Base-by-base conservation (phyloP, 2,888 invertebrate genomes). In the Himalopsyche anomala region DNA sequence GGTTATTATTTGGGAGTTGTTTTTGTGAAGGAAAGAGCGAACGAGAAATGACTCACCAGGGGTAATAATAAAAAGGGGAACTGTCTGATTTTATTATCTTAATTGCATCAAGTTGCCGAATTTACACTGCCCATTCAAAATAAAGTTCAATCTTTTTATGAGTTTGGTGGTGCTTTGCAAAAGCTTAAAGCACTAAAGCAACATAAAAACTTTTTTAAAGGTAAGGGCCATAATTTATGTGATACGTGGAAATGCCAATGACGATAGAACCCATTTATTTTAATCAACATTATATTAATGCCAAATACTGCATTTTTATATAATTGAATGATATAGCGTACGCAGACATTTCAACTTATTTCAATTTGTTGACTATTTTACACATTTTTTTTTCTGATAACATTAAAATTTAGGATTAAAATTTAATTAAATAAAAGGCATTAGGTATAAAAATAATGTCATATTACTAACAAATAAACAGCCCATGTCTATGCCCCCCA, bases 81-180 rank as follows among this genome's bases (percentile, higher is more conserved):
- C 80, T 82, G 84, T 55, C 54, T 87, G 84, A 86, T 86, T 87
- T 86, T 74, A 85, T 87, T 86, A 87, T 87, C 86, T 86, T 86
- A 82, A 87, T 87, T 87, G 86, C 83, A 86, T 87, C 87, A 86
- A 62, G 84, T 84, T 83, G 38, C 74, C 82, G 56, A 82, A 82
- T 56, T 82, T 82, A 82, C 55, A 82, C 82, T 40, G 55, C 82
- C 82, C 82, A 62, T 51, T 82, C 28, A 40, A 84, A 84, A 74
- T 74, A 74, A 74, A 74, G 74, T 74, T 74, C 74, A 74, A 74
- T 74, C 74, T 74, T 74, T 74, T 74, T 74, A 74, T 74, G 38
- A 36, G 36, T 1, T 12, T 36, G 74, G 74, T 15, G 74, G 74
- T 74, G 36, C 15, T 36, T 74, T 19, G 62, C 36, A 15, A 36